phyloP scores from a whole-genome alignment of 2,113 vertebrate species.

The Cryptomyrus ogoouensis region DNA sequence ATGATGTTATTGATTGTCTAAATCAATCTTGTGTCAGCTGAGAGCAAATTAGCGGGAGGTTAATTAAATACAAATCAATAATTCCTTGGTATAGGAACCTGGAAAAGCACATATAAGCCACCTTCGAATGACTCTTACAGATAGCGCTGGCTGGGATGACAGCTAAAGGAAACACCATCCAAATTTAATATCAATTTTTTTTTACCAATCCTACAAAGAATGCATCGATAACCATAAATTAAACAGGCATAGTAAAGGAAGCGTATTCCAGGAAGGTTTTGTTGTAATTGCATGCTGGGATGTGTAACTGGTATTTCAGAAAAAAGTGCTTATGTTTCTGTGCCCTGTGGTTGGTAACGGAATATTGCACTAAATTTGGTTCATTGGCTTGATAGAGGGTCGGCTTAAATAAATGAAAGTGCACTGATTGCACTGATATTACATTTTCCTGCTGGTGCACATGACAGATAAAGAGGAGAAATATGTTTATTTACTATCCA shows the following conservation, averaged over 20 bases:
- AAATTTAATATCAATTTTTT: not conserved
- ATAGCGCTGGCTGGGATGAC: not conserved
- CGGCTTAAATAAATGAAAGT: not conserved
- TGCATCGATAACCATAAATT: not conserved
- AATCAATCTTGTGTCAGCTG: slow-evolving; percentile 54
- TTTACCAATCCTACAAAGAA: not conserved
- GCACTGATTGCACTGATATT: not conserved
- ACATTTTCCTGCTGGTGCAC: not conserved
- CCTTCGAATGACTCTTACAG: not conserved
- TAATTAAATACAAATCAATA: slow-evolving; percentile 57
- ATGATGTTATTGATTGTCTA: slow-evolving; percentile 47
- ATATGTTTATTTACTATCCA: not conserved
- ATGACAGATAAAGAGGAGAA: not conserved
- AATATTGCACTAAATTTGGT: not conserved
- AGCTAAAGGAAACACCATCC: not conserved
- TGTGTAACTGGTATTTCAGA: not conserved
- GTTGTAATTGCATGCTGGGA: slow-evolving; percentile 10
- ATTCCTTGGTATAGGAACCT: slow-evolving; percentile 38
- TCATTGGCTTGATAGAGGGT: not conserved
- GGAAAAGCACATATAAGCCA: slow-evolving; percentile 7
- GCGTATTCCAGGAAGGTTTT: not conserved
- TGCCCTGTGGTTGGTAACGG: not conserved
- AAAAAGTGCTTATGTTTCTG: not conserved
- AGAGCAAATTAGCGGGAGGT: slow-evolving; percentile 49
- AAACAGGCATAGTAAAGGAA: not conserved